Base-by-base conservation (phyloP, 2,888 invertebrate species). In the Athalia cordata region DNA sequence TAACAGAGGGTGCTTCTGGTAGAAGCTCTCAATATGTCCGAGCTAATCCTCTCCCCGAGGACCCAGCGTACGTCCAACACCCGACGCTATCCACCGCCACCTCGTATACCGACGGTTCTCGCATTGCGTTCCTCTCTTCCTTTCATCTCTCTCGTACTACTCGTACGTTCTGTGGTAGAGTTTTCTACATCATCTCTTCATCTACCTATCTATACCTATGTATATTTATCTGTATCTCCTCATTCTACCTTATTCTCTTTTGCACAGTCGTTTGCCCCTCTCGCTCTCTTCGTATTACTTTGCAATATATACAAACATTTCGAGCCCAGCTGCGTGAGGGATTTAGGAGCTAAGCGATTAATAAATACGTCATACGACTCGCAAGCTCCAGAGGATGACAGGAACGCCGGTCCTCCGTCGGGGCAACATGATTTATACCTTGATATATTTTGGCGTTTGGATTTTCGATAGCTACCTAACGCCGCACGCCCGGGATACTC, bases 271-370 rank as follows among this genome's bases (percentile, higher is more conserved):
- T 61, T 43, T 13, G 15, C 45, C 13, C 65, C 65, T 49, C 15
- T 61, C 52, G 66, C 45, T 57, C 57, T 80, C 29, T 29, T 29
- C 82, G 82, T 83, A 85, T 85, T 84, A 84, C 85, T 84, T 84
- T 84, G 84, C 86, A 85, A 86, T 87, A 85, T 85, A 85, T 85
- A 87, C 85, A 86, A 86, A 86, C 87, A 86, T 86, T 86, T 84
- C 84, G 85, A 87, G 83, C 83, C 86, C 88, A 88, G 88, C 87
- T 88, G 88, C 84, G 85, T 84, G 80, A 82, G 85, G 88, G 88
- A 87, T 88, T 88, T 88, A 84, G 87, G 85, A 88, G 86, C 86
- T 85, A 85, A 85, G 85, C 87, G 88, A 88, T 88, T 88, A 87
- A 88, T 87, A 87, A 89, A 87, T 86, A 85, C 85, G 82, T 80